A percentile compares a stretch with the other conserved stretches of the same genome.
Conservation (phyloP, 2,888 invertebrate genomes). For the Aphrophora alni region DNA sequence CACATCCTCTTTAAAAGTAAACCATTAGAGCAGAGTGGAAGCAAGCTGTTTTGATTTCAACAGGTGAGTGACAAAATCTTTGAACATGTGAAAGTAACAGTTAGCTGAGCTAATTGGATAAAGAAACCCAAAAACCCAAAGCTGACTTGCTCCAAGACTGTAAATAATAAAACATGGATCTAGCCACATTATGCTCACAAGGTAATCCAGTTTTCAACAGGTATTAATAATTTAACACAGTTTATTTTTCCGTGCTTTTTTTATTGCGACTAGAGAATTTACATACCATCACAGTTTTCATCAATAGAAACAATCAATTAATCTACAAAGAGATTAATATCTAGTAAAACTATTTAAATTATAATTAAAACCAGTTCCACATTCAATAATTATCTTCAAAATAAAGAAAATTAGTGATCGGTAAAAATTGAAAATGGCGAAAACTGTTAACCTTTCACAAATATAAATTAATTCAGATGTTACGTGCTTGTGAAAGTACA, state of each 20-base stretch:
- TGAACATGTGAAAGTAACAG: too few relatives aligned
- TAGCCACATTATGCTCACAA: too few relatives aligned
- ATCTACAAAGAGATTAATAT: neutral
- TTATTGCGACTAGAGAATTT: slow-evolving; percentile 2
- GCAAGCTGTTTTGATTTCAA: too few relatives aligned
- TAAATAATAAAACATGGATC: too few relatives aligned
- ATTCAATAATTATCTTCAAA: neutral
- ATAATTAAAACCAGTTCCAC: neutral
- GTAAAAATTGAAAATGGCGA: neutral
- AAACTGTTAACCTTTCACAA: neutral
- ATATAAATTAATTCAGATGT: neutral
- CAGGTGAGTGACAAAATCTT: too few relatives aligned
- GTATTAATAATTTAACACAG: too few relatives aligned
- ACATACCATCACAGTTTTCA: slow-evolving; percentile 9
- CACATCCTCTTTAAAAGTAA: too few relatives aligned
- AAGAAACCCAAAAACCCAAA: too few relatives aligned
- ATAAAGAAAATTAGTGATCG: neutral
- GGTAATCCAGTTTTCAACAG: too few relatives aligned
- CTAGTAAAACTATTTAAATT: neutral
- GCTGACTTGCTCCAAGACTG: too few relatives aligned
- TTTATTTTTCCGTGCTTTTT: neutral
- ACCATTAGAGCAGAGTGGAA: too few relatives aligned
- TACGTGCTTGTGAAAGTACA: neutral
- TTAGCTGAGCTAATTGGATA: too few relatives aligned
- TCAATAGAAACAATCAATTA: neutral